Base-by-base conservation (phyloP, 2,113 vertebrate genomes). In the Heptranchias perlo region DNA sequence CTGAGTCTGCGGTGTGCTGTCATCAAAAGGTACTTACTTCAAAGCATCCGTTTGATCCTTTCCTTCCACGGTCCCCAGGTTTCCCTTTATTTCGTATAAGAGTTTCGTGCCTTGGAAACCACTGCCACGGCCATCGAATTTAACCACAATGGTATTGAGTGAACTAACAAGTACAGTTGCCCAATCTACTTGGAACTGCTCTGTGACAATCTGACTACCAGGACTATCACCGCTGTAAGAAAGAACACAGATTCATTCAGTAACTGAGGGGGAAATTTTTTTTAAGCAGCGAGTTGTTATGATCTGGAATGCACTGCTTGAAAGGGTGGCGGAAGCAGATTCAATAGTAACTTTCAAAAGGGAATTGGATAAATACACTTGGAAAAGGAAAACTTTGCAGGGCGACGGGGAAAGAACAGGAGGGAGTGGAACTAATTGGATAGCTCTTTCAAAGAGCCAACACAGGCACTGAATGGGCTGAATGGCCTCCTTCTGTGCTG, bases 31-130 rank as follows among this genome's bases (percentile, higher is more conserved):
- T n/a, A 67, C 84, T 97, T 96, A 99, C 99, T 98, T 97, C 96
- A 99, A 98, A 0, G 98, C 98, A 4, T 98, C 97, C 96, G 97
- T 76, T 97, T 99, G 99, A 96, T 99, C 99, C 96, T 98, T 98
- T 96, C 99, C 98, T 96, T 99, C 98, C 91, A 98, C 96, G 39
- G 97, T 35, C 14, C 99, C 99, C 97, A 99, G 97, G 91, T 96
- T 98, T 96, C 97, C 98, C 96, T 98, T 98, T 91, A 99, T 97
- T 54, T 98, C 98, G 0, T 99, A 98, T 96, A 99, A 97, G 2
- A 99, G 97, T 96, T 98, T 98, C 95, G 99, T 99, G 0, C 99
- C 99, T 96, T 98, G 98, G 97, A 99, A 99, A 95, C 99, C 99
- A 0, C 98, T 99, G 96, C 99, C 99, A 0, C 98, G 98, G 0